Conservation (phyloP, 2,113 vertebrate genomes). For the Petroica traversi region DNA sequence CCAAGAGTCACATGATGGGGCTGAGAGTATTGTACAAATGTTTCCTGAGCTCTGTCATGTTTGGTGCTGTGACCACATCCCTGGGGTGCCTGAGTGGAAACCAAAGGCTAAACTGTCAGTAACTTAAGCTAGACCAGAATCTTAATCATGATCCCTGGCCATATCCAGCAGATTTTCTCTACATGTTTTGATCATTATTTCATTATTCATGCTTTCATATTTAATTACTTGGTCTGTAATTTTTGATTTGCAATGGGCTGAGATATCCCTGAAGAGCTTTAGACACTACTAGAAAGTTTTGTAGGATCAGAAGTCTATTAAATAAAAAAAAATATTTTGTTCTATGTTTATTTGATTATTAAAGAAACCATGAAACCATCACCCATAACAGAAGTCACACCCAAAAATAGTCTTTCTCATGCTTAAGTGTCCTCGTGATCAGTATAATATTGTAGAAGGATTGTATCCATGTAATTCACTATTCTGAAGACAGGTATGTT, state of each 20-base stretch:
- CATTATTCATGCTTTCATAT: background rate
- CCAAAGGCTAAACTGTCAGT: background rate
- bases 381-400: background rate
- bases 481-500: background rate
- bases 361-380: background rate
- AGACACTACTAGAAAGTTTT: background rate
- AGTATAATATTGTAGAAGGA: background rate
- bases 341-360: background rate
- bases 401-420: background rate
- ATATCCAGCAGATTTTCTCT: background rate
- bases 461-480: background rate
- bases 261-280: background rate
- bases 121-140: background rate
- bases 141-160: background rate
- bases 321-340: background rate
- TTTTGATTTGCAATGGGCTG: background rate
- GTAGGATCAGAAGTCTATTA: background rate
- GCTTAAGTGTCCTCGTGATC: background rate
- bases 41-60: background rate
- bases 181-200: background rate
- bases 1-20: background rate
- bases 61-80: background rate
- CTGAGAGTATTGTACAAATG: fast-evolving
- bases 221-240: background rate
- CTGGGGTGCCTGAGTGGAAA: background rate